These are phyloP conservation scores for Ephialtes manifestator DNA, from an alignment of 2,888 invertebrate genomes.

Conservation along the genomic window DNA sequence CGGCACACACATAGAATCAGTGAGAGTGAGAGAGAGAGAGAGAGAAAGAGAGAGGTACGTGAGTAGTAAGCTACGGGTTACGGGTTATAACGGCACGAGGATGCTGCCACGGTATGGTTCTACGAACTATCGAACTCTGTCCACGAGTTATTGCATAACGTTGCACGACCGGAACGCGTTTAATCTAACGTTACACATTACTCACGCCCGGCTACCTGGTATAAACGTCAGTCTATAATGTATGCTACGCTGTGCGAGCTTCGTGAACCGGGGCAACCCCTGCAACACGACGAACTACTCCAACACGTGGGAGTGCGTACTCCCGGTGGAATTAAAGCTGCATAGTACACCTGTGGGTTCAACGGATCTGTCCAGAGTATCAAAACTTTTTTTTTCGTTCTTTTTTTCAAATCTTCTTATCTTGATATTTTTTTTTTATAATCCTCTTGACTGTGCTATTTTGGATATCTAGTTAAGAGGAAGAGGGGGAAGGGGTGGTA, in stretches of 20 bases:
- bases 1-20: not conserved
- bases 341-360: not conserved
- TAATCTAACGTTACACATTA: constrained; percentile 65
- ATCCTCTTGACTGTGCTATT: no score
- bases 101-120: constrained; percentile 17
- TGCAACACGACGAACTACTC: constrained; percentile 31
- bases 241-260: constrained; percentile 46
- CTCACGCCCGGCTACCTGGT: constrained; percentile 44
- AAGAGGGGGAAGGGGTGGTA: no score
- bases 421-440: no score
- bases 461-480: no score
- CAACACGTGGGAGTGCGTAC: constrained; percentile 41
- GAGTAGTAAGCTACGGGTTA: constrained; percentile 11
- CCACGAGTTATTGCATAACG: constrained; percentile 72
- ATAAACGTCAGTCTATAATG: constrained; percentile 62
- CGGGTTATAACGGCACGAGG: constrained; percentile 22
- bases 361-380: not conserved
- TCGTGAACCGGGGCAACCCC: constrained; percentile 32
- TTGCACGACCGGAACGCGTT: constrained; percentile 67
- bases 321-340: constrained; percentile 5
- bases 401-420: not conserved
- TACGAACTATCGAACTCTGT: constrained; percentile 65
- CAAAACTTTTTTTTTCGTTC: not conserved
- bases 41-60: no score
- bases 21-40: no score